Conservation (phyloP, 2,797 vertebrate species). For the Cottoperca gobio region DNA sequence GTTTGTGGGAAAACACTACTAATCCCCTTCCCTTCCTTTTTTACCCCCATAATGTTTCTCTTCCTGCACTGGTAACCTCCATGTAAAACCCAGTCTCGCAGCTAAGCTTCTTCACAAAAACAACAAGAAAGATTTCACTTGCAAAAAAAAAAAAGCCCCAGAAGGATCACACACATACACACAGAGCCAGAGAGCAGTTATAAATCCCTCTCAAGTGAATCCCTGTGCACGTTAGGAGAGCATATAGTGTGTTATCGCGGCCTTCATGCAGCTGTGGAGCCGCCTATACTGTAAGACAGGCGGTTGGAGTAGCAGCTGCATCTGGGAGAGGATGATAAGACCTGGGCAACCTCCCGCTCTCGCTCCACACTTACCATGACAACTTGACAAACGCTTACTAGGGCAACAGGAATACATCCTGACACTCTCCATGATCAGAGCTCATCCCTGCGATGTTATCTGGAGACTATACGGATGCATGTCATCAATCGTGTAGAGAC, state of each 20-base stretch:
- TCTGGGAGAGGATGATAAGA: conserved; percentile 76
- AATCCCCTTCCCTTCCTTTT: conserved; percentile 51
- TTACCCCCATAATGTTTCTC: conserved; percentile 21
- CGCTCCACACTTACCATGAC: conserved; percentile 59
- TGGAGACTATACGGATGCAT: conserved; percentile 24
- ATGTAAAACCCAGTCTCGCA: conserved; percentile 36
- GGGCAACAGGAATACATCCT: conserved; percentile 72
- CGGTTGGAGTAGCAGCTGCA: conserved; percentile 59
- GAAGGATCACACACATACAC: conserved; percentile 44
- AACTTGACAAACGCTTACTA: conserved; percentile 73
- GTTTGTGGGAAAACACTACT: conserved; percentile 43
- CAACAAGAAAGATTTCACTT: conserved; percentile 54
- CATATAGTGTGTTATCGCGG: conserved; percentile 55
- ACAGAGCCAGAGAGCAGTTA: conserved; percentile 50
- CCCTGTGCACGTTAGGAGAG: conserved; percentile 51
- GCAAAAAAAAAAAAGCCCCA: conserved; percentile 35
- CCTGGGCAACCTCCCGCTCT: conserved; percentile 55
- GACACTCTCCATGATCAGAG: conserved; percentile 57
- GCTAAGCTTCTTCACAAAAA: conserved; percentile 52
- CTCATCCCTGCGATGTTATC: conserved; percentile 53
- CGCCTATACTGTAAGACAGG: conserved; percentile 59
- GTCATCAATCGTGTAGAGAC: conserved; percentile 15
- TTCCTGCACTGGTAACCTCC: conserved; percentile 40
- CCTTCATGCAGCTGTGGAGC: conserved; percentile 53
- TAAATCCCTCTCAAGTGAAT: conserved; percentile 70